Conservation (phyloP, 2,888 invertebrate genomes). For the Eupelmus urozonus region DNA sequence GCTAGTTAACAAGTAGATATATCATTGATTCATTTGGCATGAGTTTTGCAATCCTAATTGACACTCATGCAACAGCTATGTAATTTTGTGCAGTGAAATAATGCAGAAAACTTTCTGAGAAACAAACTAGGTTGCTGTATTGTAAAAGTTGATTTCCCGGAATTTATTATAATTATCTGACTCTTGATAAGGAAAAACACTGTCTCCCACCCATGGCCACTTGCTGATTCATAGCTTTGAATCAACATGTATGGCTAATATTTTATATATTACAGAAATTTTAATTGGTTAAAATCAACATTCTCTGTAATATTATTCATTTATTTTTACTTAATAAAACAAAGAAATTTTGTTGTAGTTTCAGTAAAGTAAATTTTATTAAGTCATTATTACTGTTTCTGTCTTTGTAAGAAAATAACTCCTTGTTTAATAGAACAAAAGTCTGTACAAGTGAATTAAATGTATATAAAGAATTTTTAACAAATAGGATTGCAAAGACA, state of each 20-base stretch:
- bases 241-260: not conserved
- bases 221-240: slow-evolving; percentile 34
- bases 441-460: not conserved
- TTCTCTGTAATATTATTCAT: not conserved
- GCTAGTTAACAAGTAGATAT: not conserved
- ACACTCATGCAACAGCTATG: slow-evolving; percentile 25
- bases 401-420: not conserved
- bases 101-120: not conserved
- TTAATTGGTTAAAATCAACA: not conserved
- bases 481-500: slow-evolving; percentile 20
- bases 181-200: slow-evolving; percentile 33
- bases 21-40: slow-evolving; percentile 29
- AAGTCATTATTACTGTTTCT: not conserved
- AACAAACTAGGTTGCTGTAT: not conserved
- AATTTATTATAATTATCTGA: slow-evolving; percentile 47
- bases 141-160: slow-evolving; percentile 24
- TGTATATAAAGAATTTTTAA: not conserved
- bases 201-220: not conserved
- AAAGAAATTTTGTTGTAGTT: not conserved
- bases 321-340: not conserved
- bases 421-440: not conserved
- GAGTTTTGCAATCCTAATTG: slow-evolving; percentile 24
- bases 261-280: slow-evolving; percentile 1
- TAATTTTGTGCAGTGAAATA: slow-evolving; percentile 22
- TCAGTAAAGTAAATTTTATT: not conserved